phyloP scores from a whole-genome alignment of 1,140 invertebrate species.

The Anastatus disparis region DNA sequence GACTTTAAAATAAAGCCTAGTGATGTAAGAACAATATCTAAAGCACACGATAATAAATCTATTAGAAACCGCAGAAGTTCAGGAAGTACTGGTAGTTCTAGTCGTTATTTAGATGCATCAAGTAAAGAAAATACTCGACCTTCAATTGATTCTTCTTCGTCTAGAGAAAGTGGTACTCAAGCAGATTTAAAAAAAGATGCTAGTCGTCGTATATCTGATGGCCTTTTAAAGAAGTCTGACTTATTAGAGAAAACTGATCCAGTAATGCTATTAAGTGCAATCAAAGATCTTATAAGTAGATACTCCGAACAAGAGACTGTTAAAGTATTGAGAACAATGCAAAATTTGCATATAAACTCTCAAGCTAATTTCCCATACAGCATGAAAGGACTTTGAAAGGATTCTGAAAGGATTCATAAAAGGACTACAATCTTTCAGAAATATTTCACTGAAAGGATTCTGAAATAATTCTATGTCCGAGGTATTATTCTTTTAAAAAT shows the following conservation, averaged over 20 bases:
- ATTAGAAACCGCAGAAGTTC: slow-evolving; percentile 44
- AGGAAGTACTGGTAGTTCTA: slow-evolving; percentile 47
- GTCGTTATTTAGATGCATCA: slow-evolving; percentile 50
- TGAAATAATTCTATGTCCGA: too few species aligned
- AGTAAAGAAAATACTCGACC: slow-evolving; percentile 59
- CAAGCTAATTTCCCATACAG: slow-evolving; percentile 56
- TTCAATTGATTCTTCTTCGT: slow-evolving; percentile 40
- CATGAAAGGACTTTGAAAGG: too few species aligned
- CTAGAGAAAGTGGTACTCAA: slow-evolving; percentile 41
- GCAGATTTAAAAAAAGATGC: slow-evolving; percentile 40
- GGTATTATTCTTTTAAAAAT: too few species aligned
- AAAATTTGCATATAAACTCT: slow-evolving; percentile 55
- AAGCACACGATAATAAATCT: slow-evolving; percentile 37
- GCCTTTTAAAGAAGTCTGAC: slow-evolving; percentile 38
- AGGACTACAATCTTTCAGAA: too few species aligned
- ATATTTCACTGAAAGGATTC: too few species aligned
- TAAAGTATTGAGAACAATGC: slow-evolving; percentile 55
- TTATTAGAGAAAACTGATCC: slow-evolving; percentile 48
- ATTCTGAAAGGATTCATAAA: too few species aligned
- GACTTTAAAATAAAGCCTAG: slow-evolving; percentile 38
- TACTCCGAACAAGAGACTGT: slow-evolving; percentile 55
- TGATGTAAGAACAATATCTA: slow-evolving; percentile 34
- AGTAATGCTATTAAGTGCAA: slow-evolving; percentile 50
- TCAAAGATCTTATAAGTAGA: slow-evolving; percentile 55
- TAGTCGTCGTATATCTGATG: slow-evolving; percentile 20